phyloP scores from a whole-genome alignment of 2,113 vertebrate species.

The Dunckerocampus dactyliophorus region DNA sequence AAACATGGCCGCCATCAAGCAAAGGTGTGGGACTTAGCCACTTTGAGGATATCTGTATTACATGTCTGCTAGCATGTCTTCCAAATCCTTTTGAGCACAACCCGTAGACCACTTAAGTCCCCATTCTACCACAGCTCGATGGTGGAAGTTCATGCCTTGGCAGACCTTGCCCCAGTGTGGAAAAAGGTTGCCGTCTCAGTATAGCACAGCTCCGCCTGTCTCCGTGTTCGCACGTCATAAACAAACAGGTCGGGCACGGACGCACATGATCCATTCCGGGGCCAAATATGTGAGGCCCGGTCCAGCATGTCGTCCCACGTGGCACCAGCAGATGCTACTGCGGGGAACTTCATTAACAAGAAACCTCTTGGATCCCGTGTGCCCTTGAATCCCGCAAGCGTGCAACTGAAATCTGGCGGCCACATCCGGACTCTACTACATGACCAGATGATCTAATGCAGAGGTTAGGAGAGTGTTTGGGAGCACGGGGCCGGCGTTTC shows the following conservation, averaged over 20 bases:
- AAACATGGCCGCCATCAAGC: too few relatives aligned
- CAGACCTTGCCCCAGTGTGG: neutral
- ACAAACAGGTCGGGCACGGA: conserved; percentile 15
- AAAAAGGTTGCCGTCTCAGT: conserved; percentile 33
- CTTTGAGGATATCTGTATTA: too few relatives aligned
- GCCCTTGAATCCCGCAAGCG: conserved; percentile 9
- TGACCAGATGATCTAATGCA: conserved; percentile 34
- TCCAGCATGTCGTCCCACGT: too few relatives aligned
- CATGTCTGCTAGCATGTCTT: too few relatives aligned
- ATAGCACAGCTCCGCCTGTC: conserved; percentile 24
- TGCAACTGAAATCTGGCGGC: conserved; percentile 16
- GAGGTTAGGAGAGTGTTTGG: conserved; percentile 5
- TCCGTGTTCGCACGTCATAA: conserved; percentile 46
- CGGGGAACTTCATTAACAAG: conserved; percentile 17
- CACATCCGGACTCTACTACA: conserved; percentile 24
- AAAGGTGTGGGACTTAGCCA: too few relatives aligned
- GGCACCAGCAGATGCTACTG: conserved; percentile 17
- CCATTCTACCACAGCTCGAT: too few relatives aligned
- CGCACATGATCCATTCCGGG: neutral
- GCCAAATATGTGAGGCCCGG: neutral
- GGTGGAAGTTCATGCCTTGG: neutral
- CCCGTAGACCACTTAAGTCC: too few relatives aligned
- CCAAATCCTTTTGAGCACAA: too few relatives aligned
- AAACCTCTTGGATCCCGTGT: conserved; percentile 14
- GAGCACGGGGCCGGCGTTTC: conserved; percentile 21